A percentile compares a stretch with the other conserved stretches of the same genome.
These are phyloP conservation scores for Zygothrica quintamaculata DNA, from an alignment of 2,888 invertebrate genomes.

Conservation along the genomic window DNA sequence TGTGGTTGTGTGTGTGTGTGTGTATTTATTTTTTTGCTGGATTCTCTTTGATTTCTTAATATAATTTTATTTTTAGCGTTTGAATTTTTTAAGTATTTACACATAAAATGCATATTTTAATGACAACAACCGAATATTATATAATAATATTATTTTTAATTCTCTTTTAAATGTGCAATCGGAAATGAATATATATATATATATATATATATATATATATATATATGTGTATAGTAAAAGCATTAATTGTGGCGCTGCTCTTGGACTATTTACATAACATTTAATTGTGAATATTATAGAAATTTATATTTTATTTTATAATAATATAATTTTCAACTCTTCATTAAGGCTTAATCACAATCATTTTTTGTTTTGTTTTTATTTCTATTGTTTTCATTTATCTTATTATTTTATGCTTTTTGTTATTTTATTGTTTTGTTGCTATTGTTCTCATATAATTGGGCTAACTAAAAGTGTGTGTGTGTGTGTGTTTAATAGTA, in stretches of 20 bases:
- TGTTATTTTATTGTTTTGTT: not conserved
- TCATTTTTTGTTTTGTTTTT: too few species aligned
- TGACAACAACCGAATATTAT: conserved; percentile 33
- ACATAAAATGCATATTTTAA: conserved; percentile 39
- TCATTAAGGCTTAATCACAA: conserved; percentile 75
- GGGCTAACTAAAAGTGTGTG: conserved; percentile 74
- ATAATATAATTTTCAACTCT: conserved; percentile 47
- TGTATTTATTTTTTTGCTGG: too few species aligned
- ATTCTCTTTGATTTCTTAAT: conserved; percentile 53
- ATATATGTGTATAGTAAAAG: conserved; percentile 38
- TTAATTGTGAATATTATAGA: conserved; percentile 33
- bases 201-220: conserved; percentile 13
- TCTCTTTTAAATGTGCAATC: conserved; percentile 12
- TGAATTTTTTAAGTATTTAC: conserved; percentile 62
- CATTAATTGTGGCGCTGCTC: conserved; percentile 53
- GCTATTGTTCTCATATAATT: conserved; percentile 61
- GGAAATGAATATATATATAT: conserved; percentile 33
- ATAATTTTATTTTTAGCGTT: conserved; percentile 66
- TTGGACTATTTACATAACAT: conserved; percentile 54
- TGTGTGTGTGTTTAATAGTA: conserved; percentile 41
- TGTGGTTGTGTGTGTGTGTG: conserved; percentile 4
- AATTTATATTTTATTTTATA: too few species aligned
- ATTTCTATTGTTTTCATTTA: conserved; percentile 60
- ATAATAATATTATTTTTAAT: conserved; percentile 4
- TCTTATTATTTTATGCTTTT: conserved; percentile 24